Conservation (phyloP, 2,113 vertebrate genomes). For the Rhinoderma darwinii region DNA sequence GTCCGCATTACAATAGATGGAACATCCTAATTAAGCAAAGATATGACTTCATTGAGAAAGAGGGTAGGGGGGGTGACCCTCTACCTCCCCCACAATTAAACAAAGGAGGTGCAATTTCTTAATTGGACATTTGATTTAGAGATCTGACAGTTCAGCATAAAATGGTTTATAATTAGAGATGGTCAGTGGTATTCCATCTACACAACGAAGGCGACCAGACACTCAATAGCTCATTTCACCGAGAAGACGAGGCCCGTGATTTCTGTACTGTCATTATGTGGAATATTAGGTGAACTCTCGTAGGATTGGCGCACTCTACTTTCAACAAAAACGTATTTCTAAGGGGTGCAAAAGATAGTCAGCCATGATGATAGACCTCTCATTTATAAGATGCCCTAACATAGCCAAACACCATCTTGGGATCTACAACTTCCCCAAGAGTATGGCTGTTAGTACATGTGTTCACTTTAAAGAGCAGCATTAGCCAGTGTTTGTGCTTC, state of each 20-base stretch:
- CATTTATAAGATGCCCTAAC: too few relatives aligned
- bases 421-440: neutral
- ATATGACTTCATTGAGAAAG: constrained; percentile 79
- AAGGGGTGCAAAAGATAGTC: neutral
- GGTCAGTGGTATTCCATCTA: constrained; percentile 53
- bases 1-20: constrained; percentile 70
- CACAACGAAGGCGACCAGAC: neutral
- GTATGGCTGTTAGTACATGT: neutral
- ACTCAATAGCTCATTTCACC: neutral
- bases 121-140: constrained; percentile 79
- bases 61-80: constrained; percentile 60
- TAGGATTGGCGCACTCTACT: neutral
- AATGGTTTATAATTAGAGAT: constrained; percentile 63
- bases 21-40: constrained; percentile 81
- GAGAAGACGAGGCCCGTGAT: neutral
- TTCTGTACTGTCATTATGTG: neutral
- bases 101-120: constrained; percentile 84
- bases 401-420: neutral
- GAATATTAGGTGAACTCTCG: neutral
- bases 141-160: constrained; percentile 67
- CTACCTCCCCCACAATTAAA: constrained; percentile 82
- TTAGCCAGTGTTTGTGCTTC: neutral
- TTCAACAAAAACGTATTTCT: neutral
- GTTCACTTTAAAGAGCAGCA: neutral
- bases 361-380: neutral